Evolutionary conservation across 2,888 invertebrate species (phyloP).

Genomic region (Galerucella nymphaeae): DNA sequence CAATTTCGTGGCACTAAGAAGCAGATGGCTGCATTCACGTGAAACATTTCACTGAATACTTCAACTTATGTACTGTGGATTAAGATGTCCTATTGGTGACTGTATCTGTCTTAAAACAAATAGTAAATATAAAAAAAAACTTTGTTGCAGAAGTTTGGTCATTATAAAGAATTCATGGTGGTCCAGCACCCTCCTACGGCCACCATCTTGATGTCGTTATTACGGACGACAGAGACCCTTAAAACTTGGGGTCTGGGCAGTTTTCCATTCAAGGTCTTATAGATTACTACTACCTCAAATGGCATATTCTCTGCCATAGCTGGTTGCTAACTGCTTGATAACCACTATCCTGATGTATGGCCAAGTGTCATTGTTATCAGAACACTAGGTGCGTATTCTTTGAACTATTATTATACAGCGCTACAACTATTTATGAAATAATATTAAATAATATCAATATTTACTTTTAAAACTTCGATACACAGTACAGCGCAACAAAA

Average conservation of each 20-base stretch:
- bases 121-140: slow-evolving; percentile 25
- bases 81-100: slow-evolving; percentile 23
- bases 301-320: slow-evolving; percentile 2
- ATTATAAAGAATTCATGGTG: background rate
- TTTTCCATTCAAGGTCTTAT: slow-evolving; percentile 17
- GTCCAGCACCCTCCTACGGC: slow-evolving; percentile 3
- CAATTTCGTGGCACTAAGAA: slow-evolving; percentile 28
- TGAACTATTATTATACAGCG: no score
- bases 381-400: no score
- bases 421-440: background rate
- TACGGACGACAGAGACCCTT: slow-evolving; percentile 12
- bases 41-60: slow-evolving; percentile 25
- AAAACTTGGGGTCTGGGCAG: slow-evolving; percentile 19
- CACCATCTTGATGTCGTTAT: background rate
- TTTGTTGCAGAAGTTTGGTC: slow-evolving; percentile 12
- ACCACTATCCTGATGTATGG: no score
- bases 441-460: background rate
- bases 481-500: background rate
- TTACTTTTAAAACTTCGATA: no score
- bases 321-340: no score
- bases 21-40: slow-evolving; percentile 23
- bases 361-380: no score
- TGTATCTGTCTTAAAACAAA: slow-evolving; percentile 20
- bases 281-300: slow-evolving; percentile 4
- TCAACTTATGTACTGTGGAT: slow-evolving; percentile 16